phyloP scores from a whole-genome alignment of 2,888 invertebrate genomes.

The Eugnorisma glareosa region DNA sequence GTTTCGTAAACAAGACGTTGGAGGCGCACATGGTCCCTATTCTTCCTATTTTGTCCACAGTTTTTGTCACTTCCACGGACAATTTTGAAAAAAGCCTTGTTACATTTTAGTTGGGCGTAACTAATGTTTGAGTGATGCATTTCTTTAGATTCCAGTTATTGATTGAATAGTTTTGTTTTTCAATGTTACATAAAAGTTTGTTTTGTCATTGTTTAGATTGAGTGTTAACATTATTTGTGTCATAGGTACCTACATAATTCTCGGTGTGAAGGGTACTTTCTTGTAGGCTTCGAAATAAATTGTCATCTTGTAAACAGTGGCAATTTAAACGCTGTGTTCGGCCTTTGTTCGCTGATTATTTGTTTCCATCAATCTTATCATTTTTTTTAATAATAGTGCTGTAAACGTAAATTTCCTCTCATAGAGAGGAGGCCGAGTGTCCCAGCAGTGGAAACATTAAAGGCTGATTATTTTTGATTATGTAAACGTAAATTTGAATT shows the following conservation, averaged over 20 bases:
- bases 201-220: constrained; percentile 25
- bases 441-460: no score
- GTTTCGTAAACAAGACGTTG: constrained; percentile 87
- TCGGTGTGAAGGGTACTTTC: constrained; percentile 11
- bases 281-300: background rate
- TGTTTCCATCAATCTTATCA: background rate
- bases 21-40: constrained; percentile 76
- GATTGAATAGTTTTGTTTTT: constrained; percentile 69
- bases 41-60: constrained; percentile 69
- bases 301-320: constrained; percentile 24
- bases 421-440: no score
- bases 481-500: background rate
- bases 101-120: constrained; percentile 76
- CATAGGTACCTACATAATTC: no score
- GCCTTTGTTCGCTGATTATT: no score
- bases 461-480: no score
- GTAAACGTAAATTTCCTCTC: background rate
- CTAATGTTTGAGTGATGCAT: constrained; percentile 80
- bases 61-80: constrained; percentile 60
- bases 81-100: constrained; percentile 70
- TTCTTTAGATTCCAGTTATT: constrained; percentile 73
- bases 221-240: constrained; percentile 31
- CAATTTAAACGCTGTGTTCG: background rate
- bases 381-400: no score
- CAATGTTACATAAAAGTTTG: constrained; percentile 27